Conservation (phyloP, 2,113 vertebrate species). For the Macaca fascicularis region DNA sequence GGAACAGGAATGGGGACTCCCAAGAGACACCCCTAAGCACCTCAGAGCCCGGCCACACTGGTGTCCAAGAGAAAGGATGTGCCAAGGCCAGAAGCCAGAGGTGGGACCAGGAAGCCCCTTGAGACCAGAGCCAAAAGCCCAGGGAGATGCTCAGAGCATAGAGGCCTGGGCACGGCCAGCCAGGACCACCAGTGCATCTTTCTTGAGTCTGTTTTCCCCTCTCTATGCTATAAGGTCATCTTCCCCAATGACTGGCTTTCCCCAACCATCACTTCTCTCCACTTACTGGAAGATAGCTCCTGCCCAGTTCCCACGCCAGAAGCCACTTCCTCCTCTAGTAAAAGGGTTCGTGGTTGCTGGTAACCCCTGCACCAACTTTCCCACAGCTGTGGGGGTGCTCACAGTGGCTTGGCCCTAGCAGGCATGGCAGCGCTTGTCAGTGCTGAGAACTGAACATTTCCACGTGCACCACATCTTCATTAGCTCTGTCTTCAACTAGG, state of each 20-base stretch:
- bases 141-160: fast-evolving
- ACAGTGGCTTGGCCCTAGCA: neutral
- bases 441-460: neutral
- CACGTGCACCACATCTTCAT: neutral
- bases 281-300: neutral
- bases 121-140: neutral
- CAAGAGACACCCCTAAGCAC: neutral
- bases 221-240: neutral
- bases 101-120: neutral
- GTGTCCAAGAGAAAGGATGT: neutral
- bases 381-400: no score
- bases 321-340: neutral
- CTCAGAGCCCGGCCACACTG: neutral
- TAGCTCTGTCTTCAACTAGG: neutral
- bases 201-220: neutral
- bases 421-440: fast-evolving
- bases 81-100: neutral
- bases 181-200: fast-evolving
- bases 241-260: neutral
- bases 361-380: no score
- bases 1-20: neutral
- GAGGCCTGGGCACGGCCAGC: no score
- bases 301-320: neutral
- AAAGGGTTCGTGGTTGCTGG: neutral
- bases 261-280: neutral